Percentiles rank a stretch among this genome's conserved stretches.
Evolutionary conservation across 2,888 invertebrate species (phyloP).

Genomic region (Leptopilina myrica): DNA sequence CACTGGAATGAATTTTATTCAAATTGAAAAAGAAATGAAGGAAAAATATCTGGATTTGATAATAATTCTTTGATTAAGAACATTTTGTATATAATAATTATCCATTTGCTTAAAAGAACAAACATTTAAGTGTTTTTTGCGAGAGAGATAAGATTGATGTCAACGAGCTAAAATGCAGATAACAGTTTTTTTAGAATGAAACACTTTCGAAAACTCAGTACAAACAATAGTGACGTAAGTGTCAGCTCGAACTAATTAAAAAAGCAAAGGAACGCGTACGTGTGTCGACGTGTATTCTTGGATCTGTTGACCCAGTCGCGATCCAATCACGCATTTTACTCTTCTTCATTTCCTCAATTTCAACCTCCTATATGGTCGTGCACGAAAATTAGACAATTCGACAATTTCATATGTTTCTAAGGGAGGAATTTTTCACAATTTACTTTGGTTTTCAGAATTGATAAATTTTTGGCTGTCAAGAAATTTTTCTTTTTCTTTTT

Average conservation of each 20-base stretch:
- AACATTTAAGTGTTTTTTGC: neutral
- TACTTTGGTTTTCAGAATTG: neutral
- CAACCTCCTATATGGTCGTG: constrained; percentile 30
- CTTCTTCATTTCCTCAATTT: constrained; percentile 47
- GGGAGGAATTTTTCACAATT: neutral
- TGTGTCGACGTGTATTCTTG: constrained; percentile 66
- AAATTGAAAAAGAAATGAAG: too few species aligned
- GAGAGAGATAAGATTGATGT: constrained; percentile 7
- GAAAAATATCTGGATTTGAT: neutral
- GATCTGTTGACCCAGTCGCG: constrained; percentile 63
- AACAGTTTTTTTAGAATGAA: constrained; percentile 34
- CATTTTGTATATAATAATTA: neutral
- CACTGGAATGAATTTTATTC: too few species aligned
- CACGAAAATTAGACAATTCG: constrained; percentile 10
- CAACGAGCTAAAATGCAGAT: constrained; percentile 9
- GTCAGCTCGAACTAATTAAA: constrained; percentile 62
- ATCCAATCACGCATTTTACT: constrained; percentile 60
- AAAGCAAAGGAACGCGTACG: constrained; percentile 52
- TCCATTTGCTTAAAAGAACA: neutral
- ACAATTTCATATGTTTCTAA: neutral
- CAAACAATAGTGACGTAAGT: constrained; percentile 60
- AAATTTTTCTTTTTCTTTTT: too few species aligned
- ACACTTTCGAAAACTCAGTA: constrained; percentile 42
- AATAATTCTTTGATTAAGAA: neutral
- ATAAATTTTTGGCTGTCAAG: too few species aligned